Evolutionary conservation across 2,888 invertebrate genomes (phyloP), one percentile per base, ranked within the genome.

Genomic region (Ophion costatus): DNA sequence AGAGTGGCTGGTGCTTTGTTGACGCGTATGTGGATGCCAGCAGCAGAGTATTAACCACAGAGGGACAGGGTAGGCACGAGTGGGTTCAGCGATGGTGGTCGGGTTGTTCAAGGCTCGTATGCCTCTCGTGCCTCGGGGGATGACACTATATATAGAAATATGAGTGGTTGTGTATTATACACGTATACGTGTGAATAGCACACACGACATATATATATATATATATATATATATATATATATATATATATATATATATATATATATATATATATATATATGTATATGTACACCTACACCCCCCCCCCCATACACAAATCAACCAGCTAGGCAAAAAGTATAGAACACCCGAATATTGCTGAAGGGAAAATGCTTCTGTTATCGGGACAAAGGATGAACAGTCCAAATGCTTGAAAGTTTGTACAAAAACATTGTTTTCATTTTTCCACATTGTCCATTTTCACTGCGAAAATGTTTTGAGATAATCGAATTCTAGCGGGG

Each of bases 21-120:
- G 69, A 29, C 56, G 64, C 51, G 42, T 51, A 64, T 78, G 78
- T 61, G 78, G 69, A 78, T 61, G 59, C 69, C 59, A 61, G 78
- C 45, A 45, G 24, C 57, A 59, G 67, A 67, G 67, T 17, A 38
- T 45, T 22, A 61, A 45, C 42, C 57, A 56, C 56, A 66, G 22
- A 38, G 38, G 17, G 76, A 66, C 22, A 64, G 14, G 63, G 74
- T 22, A 51, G 73, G 42, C 38, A 74, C 24, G 63, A 42, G 63
- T 20, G 74, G 51, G 22, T 63, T 51, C 17, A 24, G 45, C 61
- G 45, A 33, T 70, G 63, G 63, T 61, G 70, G 70, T 71, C 22
- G 70, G 63, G 70, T 45, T 51, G 70, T 45, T 71, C 63, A 63
- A 79, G 63, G 63, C 66, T 79, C 70, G 51, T 71, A 33, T 14